phyloP scores from a whole-genome alignment of 2,113 vertebrate species.

The Cochlearius cochlearius region DNA sequence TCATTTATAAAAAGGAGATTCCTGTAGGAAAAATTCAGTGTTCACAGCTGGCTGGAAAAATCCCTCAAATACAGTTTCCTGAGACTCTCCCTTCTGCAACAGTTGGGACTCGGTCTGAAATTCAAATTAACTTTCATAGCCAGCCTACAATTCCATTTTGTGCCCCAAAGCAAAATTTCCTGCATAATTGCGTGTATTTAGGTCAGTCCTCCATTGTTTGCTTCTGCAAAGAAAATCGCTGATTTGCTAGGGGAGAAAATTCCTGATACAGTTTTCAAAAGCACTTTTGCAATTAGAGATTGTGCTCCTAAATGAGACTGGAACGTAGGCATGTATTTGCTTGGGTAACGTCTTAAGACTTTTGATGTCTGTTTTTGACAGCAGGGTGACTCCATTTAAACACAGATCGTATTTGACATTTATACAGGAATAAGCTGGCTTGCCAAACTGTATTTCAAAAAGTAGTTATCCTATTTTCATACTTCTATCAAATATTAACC shows the following conservation, averaged over 20 bases:
- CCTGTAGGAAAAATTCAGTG: not conserved
- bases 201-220: slow-evolving; percentile 61
- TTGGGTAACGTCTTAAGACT: not conserved
- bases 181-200: slow-evolving; percentile 65
- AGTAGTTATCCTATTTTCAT: not conserved
- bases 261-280: slow-evolving; percentile 45
- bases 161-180: slow-evolving; percentile 62
- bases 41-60: slow-evolving; percentile 6
- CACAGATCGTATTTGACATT: not conserved
- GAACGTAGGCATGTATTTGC: not conserved
- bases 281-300: slow-evolving; percentile 50
- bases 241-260: slow-evolving; percentile 45
- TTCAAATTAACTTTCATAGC: slow-evolving; percentile 59
- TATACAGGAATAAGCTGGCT: not conserved
- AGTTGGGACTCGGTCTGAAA: slow-evolving; percentile 51
- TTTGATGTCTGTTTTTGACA: not conserved
- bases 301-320: slow-evolving; percentile 8
- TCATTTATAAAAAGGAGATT: not conserved
- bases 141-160: slow-evolving; percentile 43
- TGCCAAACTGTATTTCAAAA: not conserved
- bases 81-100: slow-evolving; percentile 35
- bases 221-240: slow-evolving; percentile 45
- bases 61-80: not conserved
- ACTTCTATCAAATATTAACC: not conserved
- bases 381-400: not conserved